phyloP scores from a whole-genome alignment of 2,888 invertebrate genomes.

The Caenorhabditis japonica region DNA sequence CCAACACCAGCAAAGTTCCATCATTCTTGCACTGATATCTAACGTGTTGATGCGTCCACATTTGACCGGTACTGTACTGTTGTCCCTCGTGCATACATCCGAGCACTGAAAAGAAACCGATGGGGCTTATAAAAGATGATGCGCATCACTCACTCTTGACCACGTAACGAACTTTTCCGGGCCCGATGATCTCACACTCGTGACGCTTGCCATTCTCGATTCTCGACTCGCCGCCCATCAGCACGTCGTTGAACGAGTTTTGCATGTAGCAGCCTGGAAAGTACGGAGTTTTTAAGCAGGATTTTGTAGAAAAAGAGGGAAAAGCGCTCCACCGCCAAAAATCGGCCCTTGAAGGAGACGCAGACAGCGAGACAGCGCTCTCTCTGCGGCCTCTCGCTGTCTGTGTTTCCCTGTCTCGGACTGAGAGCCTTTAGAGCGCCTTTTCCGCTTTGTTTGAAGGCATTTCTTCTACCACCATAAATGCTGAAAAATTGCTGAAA shows the following conservation, averaged over 20 bases:
- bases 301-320: background rate
- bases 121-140: background rate
- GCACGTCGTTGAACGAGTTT: conserved; percentile 64
- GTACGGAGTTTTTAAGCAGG: background rate
- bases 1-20: conserved; percentile 68
- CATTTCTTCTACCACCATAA: too few relatives aligned
- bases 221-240: conserved; percentile 68
- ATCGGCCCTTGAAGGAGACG: too few relatives aligned
- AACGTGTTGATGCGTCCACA: conserved; percentile 76
- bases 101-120: conserved; percentile 62
- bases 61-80: conserved; percentile 71
- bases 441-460: too few relatives aligned
- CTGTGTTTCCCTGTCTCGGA: too few relatives aligned
- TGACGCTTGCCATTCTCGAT: conserved; percentile 71
- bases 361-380: too few relatives aligned
- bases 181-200: conserved; percentile 69
- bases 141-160: conserved; percentile 73
- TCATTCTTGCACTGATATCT: conserved; percentile 73
- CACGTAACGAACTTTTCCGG: conserved; percentile 73
- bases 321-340: too few relatives aligned
- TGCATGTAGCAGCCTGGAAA: conserved; percentile 73
- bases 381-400: too few relatives aligned
- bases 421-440: too few relatives aligned
- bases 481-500: too few relatives aligned
- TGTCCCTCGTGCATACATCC: conserved; percentile 71